These are phyloP conservation scores for Eledona agricola DNA, from an alignment of 2,888 invertebrate species.

Conservation along the genomic window DNA sequence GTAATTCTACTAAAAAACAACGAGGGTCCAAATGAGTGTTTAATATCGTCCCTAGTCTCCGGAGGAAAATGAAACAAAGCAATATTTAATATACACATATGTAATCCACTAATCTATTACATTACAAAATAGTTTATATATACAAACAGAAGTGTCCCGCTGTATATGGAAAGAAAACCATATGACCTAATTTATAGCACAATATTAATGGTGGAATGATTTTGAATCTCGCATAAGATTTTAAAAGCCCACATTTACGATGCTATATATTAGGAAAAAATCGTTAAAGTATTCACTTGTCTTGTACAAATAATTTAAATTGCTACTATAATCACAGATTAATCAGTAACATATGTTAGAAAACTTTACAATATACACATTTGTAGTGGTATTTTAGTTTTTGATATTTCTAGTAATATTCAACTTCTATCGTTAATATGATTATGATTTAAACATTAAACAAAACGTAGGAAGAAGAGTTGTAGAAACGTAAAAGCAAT, in stretches of 20 bases:
- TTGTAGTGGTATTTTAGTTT: constrained; percentile 28
- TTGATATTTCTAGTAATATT: constrained; percentile 20
- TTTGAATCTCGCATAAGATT: constrained; percentile 6
- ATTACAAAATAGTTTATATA: constrained; percentile 46
- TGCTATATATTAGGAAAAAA: constrained; percentile 26
- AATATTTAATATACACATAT: constrained; percentile 33
- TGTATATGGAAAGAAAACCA: constrained; percentile 6
- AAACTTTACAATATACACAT: constrained; percentile 40
- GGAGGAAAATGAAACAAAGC: no score
- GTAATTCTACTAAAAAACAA: no score
- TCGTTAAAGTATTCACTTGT: constrained; percentile 8
- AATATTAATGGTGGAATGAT: constrained; percentile 21
- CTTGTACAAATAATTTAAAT: constrained; percentile 39
- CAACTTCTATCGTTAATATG: constrained; percentile 7
- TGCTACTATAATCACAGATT: constrained; percentile 53
- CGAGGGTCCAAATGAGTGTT: neutral
- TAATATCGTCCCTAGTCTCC: neutral
- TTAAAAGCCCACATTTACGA: constrained; percentile 13
- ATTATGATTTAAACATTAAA: no score
- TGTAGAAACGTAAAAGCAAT: no score
- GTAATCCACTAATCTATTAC: constrained; percentile 45
- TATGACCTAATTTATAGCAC: constrained; percentile 19
- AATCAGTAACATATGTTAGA: constrained; percentile 42
- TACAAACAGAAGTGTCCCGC: constrained; percentile 37
- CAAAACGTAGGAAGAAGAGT: no score